A percentile compares a stretch with the other conserved stretches of the same genome.
phyloP scores from a whole-genome alignment of 1,140 invertebrate species.

The Drosophila novamexicana region DNA sequence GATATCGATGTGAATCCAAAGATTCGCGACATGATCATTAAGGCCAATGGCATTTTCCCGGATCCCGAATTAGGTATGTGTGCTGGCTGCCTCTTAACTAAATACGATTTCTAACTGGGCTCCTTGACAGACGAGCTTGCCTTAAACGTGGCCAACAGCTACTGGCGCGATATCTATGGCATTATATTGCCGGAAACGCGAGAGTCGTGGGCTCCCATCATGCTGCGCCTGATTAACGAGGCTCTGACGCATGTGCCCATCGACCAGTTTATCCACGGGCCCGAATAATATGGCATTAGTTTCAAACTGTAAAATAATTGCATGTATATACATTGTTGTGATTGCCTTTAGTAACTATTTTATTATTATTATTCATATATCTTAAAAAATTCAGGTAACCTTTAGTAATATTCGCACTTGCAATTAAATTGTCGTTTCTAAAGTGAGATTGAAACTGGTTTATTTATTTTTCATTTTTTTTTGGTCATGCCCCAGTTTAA shows the following conservation, averaged over 20 bases:
- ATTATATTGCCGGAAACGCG: constrained; percentile 77
- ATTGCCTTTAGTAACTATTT: constrained; percentile 32
- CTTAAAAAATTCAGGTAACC: constrained; percentile 18
- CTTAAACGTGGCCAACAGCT: constrained; percentile 76
- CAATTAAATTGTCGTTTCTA: constrained; percentile 43
- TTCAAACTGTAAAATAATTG: neutral
- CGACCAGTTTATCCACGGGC: constrained; percentile 55
- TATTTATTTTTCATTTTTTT: constrained; percentile 23
- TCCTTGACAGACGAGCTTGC: constrained; percentile 65
- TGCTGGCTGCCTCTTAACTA: neutral
- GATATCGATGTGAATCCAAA: constrained; percentile 65
- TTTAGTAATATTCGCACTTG: constrained; percentile 11
- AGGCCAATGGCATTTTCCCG: constrained; percentile 75
- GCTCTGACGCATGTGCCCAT: constrained; percentile 67
- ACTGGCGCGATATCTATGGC: constrained; percentile 80
- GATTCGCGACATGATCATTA: constrained; percentile 67
- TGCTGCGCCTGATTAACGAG: constrained; percentile 67
- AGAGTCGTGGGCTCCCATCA: constrained; percentile 68
- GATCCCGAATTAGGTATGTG: constrained; percentile 77
- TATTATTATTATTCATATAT: constrained; percentile 28
- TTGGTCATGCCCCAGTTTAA: constrained; percentile 65
- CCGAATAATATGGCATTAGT: neutral
- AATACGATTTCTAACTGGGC: neutral
- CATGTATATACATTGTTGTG: constrained; percentile 26
- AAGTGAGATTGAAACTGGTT: constrained; percentile 38